Conservation (phyloP, 2,113 vertebrate species). For the Anhinga rufa region DNA sequence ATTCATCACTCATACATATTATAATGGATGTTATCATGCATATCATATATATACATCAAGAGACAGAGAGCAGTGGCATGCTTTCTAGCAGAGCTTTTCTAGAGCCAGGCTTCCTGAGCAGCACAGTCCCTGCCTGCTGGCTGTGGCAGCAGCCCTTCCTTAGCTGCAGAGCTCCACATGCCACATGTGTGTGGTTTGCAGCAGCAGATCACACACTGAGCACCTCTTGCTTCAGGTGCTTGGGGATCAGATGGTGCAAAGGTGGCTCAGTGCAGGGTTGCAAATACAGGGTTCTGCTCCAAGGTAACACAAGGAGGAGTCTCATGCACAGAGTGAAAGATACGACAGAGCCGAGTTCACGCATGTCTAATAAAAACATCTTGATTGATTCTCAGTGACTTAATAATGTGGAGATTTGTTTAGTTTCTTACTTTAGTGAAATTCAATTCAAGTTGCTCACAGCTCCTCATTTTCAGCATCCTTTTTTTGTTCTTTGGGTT, state of each 20-base stretch:
- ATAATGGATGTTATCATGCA: neutral
- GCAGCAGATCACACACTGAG: neutral
- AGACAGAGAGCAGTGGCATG: neutral
- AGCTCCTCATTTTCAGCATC: neutral
- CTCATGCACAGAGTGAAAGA: neutral
- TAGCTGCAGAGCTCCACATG: neutral
- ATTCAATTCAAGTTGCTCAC: neutral
- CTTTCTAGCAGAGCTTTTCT: neutral
- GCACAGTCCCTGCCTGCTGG: neutral
- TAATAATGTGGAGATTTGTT: neutral
- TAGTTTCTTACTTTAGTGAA: neutral
- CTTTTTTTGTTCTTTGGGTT: neutral
- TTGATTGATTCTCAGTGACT: neutral
- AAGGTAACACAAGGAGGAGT: neutral
- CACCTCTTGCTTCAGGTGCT: too few relatives aligned
- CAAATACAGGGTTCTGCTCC: neutral
- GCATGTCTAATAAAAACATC: neutral
- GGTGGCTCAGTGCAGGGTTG: neutral
- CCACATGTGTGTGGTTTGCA: neutral
- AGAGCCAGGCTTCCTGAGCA: neutral
- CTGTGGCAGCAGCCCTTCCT: neutral
- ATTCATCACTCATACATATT: neutral
- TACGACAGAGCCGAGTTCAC: neutral
- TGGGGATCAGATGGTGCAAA: neutral
- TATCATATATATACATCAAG: neutral